Base-by-base conservation (phyloP, 2,797 vertebrate genomes). In the Liasis olivaceus region DNA sequence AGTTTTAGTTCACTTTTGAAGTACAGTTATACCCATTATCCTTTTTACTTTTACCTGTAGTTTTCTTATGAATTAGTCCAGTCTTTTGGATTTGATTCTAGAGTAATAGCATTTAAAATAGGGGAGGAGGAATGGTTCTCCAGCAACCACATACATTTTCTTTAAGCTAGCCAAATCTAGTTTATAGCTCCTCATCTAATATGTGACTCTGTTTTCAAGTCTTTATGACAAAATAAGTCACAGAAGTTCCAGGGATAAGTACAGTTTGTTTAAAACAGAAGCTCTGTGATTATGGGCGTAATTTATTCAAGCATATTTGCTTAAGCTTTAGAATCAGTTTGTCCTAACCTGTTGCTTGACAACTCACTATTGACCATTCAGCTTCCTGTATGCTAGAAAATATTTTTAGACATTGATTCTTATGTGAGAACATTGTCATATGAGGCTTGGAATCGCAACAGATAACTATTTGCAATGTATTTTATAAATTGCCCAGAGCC, bases 271-370 rank as follows among this genome's bases (percentile, higher is more conserved):
- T 85, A 66, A 0, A 84, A 17, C 62, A 85, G 90, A 12, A 0
- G 2, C 86, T 36, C 62, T 85, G 9, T 0, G 51, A 42, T 90
- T 84, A 69, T 93, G 88, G 28, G 77, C 12, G 72, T 47, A 64
- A 62, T 66, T 56, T 86, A 14, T 5, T 54, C 63, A 58, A 85
- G 28, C 47, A 6, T 14, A 1, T 92, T 87, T 92, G 17, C 72
- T 93, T 93, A 42, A 11, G 89, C 5, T 95, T 95, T 81, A n/a
- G 31, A 54, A 91, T 31, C 72, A 36, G 63, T 90, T 91, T 92
- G 31, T 91, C 54, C 81, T 69, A 28, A 93, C 84, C 66, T 88
- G 91, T 91, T 1, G 9, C 28, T 91, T 62, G 42, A 54, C 86
- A 88, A 88, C 58, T 28, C 77, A 31, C 26, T 22, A 26, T 91